Base-by-base conservation (phyloP, 2,113 vertebrate genomes). In the Tragelaphus scriptus region DNA sequence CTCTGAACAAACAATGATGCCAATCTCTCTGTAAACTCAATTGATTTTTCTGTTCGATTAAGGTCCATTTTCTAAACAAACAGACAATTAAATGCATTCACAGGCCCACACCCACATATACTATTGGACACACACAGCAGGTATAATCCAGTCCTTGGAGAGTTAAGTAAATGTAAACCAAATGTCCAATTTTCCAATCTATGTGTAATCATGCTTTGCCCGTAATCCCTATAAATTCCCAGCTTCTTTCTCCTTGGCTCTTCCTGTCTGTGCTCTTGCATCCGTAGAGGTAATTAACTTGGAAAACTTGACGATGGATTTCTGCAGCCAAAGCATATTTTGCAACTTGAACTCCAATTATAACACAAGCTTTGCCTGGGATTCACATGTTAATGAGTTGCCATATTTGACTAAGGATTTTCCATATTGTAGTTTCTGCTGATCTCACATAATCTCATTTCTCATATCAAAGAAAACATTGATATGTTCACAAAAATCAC, bases 1-100 rank as follows among this genome's bases (percentile, higher is more conserved):
- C 96, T 98, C 95, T 98, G 71, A 98, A 77, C 91, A 97, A 98
- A 97, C 71, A 98, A 14, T 61, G n/a, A 90, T 87, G 47, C 55
- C 32, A 87, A 87, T 88, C 32, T 90, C 88, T 90, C 82, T 65
- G n/a, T 95, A 95, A 97, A 77, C 26, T 3, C 47, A 89, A 96
- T 96, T 96, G 97, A 98, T 97, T 96, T 98, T 97, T 89, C 96
- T 97, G 40, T 96, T 93, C 89, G 81, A 63, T 97, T 97, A 95
- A 97, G 71, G 61, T 36, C 12, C 71, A 95, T 94, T 96, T 97
- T 90, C 80, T 61, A 85, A 68, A 63, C 19, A 88, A 84, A 92
- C 15, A 82, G 71, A 56, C 36, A 92, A 82, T 59, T 80, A 81
- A 28, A 10, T 55, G 32, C 55, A 49, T 36, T 25, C 12, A 91